Evolutionary conservation across 2,888 invertebrate genomes (phyloP).

Genomic region (Xanthorhoe spadicearia): DNA sequence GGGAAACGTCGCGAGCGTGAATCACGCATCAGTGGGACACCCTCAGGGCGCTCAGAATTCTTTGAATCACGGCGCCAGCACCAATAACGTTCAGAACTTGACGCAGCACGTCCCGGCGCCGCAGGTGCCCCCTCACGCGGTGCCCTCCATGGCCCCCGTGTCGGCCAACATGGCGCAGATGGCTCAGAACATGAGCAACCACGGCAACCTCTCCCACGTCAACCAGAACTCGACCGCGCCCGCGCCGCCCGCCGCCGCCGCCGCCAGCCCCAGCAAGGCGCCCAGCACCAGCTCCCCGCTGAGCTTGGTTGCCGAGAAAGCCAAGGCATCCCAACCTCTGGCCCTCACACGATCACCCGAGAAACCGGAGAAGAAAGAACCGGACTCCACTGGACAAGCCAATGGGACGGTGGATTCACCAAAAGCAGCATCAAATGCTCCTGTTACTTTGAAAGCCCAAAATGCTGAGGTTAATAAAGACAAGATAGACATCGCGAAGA

Average conservation of each 20-base stretch:
- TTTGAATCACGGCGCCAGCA: conserved; percentile 58
- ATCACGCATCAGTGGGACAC: conserved; percentile 72
- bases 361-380: conserved; percentile 77
- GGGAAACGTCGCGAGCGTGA: conserved; percentile 74
- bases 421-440: conserved; percentile 66
- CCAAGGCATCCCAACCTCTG: conserved; percentile 64
- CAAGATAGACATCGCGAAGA: conserved; percentile 76
- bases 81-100: conserved; percentile 73
- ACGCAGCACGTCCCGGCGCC: conserved; percentile 70
- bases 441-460: conserved; percentile 66
- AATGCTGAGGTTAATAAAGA: conserved; percentile 74
- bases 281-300: conserved; percentile 71
- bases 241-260: conserved; percentile 59
- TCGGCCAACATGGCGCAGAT: conserved; percentile 82
- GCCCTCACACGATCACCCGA: conserved; percentile 79
- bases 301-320: conserved; percentile 77
- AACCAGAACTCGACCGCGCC: conserved; percentile 71
- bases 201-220: conserved; percentile 78
- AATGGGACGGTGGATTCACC: conserved; percentile 79
- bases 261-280: conserved; percentile 66
- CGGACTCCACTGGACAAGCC: conserved; percentile 71
- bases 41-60: conserved; percentile 77
- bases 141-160: conserved; percentile 80
- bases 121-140: conserved; percentile 65
- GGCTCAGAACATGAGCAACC: conserved; percentile 83